phyloP scores from a whole-genome alignment of 1,140 invertebrate genomes.

The Ptiloglossa arizonensis region DNA sequence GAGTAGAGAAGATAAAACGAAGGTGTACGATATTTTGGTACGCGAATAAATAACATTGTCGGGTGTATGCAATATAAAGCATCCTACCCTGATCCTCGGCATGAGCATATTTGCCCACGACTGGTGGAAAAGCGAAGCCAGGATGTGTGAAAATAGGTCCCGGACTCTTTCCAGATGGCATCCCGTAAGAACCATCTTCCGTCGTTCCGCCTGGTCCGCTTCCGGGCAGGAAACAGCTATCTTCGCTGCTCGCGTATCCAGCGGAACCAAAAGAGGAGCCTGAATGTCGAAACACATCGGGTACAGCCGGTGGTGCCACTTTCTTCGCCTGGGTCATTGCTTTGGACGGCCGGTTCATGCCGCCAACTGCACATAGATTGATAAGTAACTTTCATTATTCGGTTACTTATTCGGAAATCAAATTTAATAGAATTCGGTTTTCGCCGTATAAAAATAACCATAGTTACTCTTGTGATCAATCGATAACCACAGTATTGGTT shows the following conservation, averaged over 20 bases:
- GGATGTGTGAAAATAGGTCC: conserved; percentile 83
- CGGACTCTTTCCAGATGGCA: conserved; percentile 82
- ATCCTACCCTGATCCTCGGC: conserved; percentile 84
- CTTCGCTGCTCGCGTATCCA: conserved; percentile 89
- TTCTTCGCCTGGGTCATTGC: conserved; percentile 90
- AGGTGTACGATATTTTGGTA: too few relatives aligned
- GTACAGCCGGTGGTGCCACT: conserved; percentile 91
- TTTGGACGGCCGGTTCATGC: conserved; percentile 90
- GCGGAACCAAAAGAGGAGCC: conserved; percentile 88
- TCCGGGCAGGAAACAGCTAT: conserved; percentile 83
- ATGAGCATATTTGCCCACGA: conserved; percentile 80
- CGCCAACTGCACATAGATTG: conserved; percentile 85
- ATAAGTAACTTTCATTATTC: background rate
- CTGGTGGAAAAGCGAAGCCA: conserved; percentile 82
- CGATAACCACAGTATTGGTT: too few relatives aligned
- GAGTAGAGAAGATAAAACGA: background rate
- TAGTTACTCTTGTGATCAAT: too few relatives aligned
- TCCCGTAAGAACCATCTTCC: conserved; percentile 78
- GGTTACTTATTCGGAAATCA: too few relatives aligned
- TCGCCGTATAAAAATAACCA: background rate
- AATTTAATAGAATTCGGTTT: too few relatives aligned
- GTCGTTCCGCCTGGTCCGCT: conserved; percentile 72
- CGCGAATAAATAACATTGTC: background rate
- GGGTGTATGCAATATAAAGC: background rate
- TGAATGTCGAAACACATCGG: conserved; percentile 89